Evolutionary conservation across 2,888 invertebrate genomes (phyloP).

Genomic region (Aporophyla lueneburgensis): DNA sequence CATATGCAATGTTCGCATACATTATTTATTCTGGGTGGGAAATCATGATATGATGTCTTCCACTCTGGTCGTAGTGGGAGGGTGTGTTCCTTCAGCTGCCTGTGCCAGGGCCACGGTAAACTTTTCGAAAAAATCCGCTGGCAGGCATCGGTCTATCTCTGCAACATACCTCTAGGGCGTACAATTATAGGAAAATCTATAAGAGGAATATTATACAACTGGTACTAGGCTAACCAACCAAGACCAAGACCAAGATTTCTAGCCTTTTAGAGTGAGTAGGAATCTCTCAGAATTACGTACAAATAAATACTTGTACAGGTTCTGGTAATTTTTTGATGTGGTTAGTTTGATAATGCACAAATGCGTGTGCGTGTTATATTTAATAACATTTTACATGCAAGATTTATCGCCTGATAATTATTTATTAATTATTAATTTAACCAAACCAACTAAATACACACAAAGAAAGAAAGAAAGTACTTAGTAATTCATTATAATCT

Average conservation of each 20-base stretch:
- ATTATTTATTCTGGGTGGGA: no score
- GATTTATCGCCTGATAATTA: neutral
- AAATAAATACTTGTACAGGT: neutral
- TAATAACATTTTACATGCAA: neutral
- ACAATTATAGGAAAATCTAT: neutral
- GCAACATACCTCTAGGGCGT: neutral
- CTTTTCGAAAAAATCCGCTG: no score
- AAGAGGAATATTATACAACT: no score
- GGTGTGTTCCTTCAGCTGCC: no score
- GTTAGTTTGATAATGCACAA: conserved; percentile 3
- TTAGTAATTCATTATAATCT: neutral
- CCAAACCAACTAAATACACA: no score
- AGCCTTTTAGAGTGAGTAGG: neutral
- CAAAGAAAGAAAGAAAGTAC: neutral
- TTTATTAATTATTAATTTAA: no score
- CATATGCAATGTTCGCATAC: no score
- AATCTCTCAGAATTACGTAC: neutral
- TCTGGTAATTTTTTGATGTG: neutral
- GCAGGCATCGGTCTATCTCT: neutral
- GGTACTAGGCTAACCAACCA: no score
- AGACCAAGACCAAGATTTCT: neutral
- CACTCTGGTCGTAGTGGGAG: no score
- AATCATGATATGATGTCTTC: no score
- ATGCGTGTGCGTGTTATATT: conserved; percentile 5
- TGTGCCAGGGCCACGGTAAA: no score